Percentiles rank a stretch among this genome's conserved stretches.
phyloP scores from a whole-genome alignment of 2,888 invertebrate genomes.

The Meiosimyza decipiens region DNA sequence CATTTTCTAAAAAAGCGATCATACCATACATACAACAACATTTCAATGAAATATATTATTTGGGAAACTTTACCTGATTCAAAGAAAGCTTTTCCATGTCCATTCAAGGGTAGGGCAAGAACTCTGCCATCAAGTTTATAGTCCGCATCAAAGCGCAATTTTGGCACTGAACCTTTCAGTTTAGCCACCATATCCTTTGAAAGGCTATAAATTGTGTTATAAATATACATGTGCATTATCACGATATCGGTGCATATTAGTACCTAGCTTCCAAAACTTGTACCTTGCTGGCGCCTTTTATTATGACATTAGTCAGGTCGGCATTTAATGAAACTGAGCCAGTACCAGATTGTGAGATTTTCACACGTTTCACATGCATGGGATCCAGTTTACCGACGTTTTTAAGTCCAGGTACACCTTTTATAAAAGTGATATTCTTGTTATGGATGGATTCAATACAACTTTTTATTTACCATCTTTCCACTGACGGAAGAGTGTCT shows the following conservation, averaged over 20 bases:
- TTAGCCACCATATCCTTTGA: no score
- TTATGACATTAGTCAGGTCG: conserved; percentile 46
- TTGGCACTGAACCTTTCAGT: conserved; percentile 9
- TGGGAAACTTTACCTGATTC: conserved; percentile 21
- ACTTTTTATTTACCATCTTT: conserved; percentile 17
- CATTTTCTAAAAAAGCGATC: conserved; percentile 12
- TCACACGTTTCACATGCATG: conserved; percentile 48
- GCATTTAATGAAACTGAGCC: conserved; percentile 3
- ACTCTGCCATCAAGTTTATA: conserved; percentile 32
- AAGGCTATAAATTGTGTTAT: background rate
- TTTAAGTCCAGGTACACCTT: conserved; percentile 49
- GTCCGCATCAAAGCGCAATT: conserved; percentile 14
- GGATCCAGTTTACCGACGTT: conserved; percentile 49
- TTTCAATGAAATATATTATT: no score
- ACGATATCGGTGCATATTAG: no score
- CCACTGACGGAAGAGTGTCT: conserved; percentile 9
- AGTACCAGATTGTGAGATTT: conserved; percentile 44
- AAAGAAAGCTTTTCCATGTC: conserved; percentile 23
- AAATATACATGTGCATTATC: no score
- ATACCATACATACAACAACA: background rate
- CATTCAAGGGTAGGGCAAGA: conserved; percentile 26
- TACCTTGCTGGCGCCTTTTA: conserved; percentile 46
- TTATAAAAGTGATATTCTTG: no score
- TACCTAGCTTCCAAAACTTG: conserved; percentile 46
- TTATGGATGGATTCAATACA: no score